Evolutionary conservation across 2,797 vertebrate species (phyloP), one percentile per base, ranked within the genome.

Genomic region (Peromyscus melanophrys): DNA sequence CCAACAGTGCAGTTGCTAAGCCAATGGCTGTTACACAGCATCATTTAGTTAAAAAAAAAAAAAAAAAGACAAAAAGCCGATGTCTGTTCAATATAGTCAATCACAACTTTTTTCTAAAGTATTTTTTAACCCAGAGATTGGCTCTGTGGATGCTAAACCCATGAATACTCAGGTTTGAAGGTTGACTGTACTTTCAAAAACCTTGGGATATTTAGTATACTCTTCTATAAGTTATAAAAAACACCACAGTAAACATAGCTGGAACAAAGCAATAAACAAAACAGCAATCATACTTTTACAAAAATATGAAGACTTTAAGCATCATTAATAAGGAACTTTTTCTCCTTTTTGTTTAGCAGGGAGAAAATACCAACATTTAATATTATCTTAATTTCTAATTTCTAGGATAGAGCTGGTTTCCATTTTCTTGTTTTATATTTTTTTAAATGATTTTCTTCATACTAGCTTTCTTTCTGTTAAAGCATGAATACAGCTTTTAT

Each of bases 381-480:
- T 80, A 52, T 3, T 81, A n/a, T 7, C 75, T 77, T 49, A 34
- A 16, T 78, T 52, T 81, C 34, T 37, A 81, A 65, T 46, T 84
- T 40, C 40, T 63, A 65, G 59, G 27, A 81, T 16, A 34, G 40
- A 84, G 40, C 3, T 83, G 27, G 59, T 84, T 46, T 84, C 27
- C 27, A 46, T 13, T 61, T 90, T 67, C 34, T 61, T 87, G 77
- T 61, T 37, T 59, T 46, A 46, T 16, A 29, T 27, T 75, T 71
- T 67, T 71, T 37, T 37, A 40, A 92, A 92, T 89, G 13, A 86
- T 82, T 89, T 43, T 40, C 75, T 89, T 96, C 61, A 78, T n/a
- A 76, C 21, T 65, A 81, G 21, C 67, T 69, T 67, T 89, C 78
- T 80, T 97, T 89, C 34, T 59, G 52, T 46, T 92, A 89, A 84